Base-by-base conservation (phyloP, 2,797 vertebrate genomes). In the Takifugu rubripes region DNA sequence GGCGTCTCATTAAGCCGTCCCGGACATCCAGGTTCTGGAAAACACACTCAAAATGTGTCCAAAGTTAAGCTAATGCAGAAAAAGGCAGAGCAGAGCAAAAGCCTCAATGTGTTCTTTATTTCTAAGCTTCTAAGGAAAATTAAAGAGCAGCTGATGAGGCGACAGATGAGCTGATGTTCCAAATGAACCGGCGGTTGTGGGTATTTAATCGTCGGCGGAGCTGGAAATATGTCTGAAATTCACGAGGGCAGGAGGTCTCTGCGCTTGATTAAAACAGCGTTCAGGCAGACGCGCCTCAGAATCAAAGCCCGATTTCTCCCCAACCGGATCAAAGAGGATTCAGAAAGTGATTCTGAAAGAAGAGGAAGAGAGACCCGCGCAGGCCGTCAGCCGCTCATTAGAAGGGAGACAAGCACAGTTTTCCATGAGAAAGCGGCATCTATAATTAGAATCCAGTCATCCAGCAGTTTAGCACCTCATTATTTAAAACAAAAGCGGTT, bases 221-320 rank as follows among this genome's bases (percentile, higher is more conserved):
- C 56, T 46, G 52, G 21, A 66, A 66, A 68, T 56, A 59, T 61
- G 58, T 58, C 68, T 68, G 61, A 71, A 71, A 69, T 64, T 10
- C 52, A 56, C 48, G 54, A 76, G 70, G 59, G 66, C 70, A 66
- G 53, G 49, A 52, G 61, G 71, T 65, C 58, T 65, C 58, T 60
- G 66, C 71, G 33, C 40, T 50, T 40, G 33, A 33, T 33, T 33
- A 44, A 15, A 17, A 44, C 43, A n/a, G 48, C 49, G 56, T 49
- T 46, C 54, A 36, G 25, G 40, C 44, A 46, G 7, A 1, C 6
- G 25, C 2, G 33, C 33, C 1, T 11, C 33, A 11, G 9, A 11
- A 33, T 33, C 52, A 65, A 25, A 25, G 15, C 5, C 49, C 16
- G 17, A 60, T 40, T 44, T 62, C 52, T 60, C 59, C 58, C 25